A percentile compares a stretch with the other conserved stretches of the same genome.
Conservation (phyloP, 92 coral and sea anemone genomes). For the Porites divaricata region DNA sequence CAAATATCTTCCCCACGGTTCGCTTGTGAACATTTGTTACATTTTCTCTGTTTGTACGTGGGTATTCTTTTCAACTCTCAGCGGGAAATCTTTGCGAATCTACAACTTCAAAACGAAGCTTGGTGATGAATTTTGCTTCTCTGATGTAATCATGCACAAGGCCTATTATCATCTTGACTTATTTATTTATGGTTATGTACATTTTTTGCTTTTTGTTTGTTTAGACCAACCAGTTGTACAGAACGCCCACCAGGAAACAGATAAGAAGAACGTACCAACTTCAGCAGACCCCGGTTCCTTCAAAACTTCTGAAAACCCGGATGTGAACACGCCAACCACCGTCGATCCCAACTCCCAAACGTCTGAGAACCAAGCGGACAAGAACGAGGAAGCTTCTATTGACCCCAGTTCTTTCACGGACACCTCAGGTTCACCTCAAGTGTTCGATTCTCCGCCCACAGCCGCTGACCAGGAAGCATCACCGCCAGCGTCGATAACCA, state of each 20-base stretch:
- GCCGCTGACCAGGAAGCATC: slow-evolving; percentile 49
- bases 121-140: too few relatives aligned
- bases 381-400: slow-evolving; percentile 1
- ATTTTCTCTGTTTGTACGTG: too few relatives aligned
- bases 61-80: too few relatives aligned
- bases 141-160: too few relatives aligned
- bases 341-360: neutral
- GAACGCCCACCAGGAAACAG: neutral
- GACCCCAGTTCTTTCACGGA: slow-evolving; percentile 34
- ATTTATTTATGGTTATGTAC: neutral
- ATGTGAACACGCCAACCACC: too few relatives aligned
- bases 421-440: slow-evolving; percentile 15
- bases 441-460: slow-evolving; percentile 38
- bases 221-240: slow-evolving; percentile 29
- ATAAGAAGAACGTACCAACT: neutral
- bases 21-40: too few relatives aligned
- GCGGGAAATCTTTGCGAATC: too few relatives aligned
- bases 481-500: slow-evolving; percentile 23
- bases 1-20: too few relatives aligned
- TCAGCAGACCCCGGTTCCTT: slow-evolving; percentile 28
- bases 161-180: too few relatives aligned
- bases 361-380: slow-evolving; percentile 7
- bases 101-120: too few relatives aligned
- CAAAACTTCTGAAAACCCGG: too few relatives aligned
- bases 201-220: neutral